A percentile compares a stretch with the other conserved stretches of the same genome.
Evolutionary conservation across 2,113 vertebrate genomes (phyloP).

Genomic region (Acanthochromis polyacanthus): DNA sequence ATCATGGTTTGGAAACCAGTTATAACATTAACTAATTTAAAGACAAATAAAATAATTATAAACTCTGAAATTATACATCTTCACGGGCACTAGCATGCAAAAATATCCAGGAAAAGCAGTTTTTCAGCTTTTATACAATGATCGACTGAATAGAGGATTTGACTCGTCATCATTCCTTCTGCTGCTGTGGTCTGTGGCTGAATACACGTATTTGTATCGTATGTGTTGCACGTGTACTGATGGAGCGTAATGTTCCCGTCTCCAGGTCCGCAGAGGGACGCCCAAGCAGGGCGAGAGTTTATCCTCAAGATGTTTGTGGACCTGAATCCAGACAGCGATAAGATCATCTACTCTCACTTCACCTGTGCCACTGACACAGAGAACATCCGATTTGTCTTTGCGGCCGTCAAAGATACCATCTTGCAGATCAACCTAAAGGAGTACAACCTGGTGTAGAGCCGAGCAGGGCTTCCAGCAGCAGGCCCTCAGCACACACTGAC

Average conservation of each 20-base stretch:
- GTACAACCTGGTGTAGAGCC: slow-evolving; percentile 92
- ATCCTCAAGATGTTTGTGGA: slow-evolving; percentile 98
- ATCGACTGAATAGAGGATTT: not conserved
- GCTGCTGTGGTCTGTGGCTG: not conserved
- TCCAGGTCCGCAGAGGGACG: slow-evolving; percentile 91
- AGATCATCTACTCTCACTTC: slow-evolving; percentile 98
- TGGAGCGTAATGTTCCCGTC: not conserved
- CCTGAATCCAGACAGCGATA: slow-evolving; percentile 96
- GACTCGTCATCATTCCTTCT: not conserved
- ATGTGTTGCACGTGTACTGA: slow-evolving; percentile 1
- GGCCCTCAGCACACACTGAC: slow-evolving; percentile 71
- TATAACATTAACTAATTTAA: too few relatives aligned
- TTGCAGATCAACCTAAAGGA: slow-evolving; percentile 96
- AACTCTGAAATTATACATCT: too few relatives aligned
- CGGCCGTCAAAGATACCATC: slow-evolving; percentile 97
- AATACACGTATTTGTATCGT: not conserved
- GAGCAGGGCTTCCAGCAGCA: slow-evolving; percentile 55
- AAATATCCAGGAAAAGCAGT: too few relatives aligned
- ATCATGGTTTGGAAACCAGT: too few relatives aligned
- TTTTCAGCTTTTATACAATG: too few relatives aligned
- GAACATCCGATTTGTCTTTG: slow-evolving; percentile 96
- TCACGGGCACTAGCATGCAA: too few relatives aligned
- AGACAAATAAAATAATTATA: too few relatives aligned
- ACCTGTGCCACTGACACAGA: slow-evolving; percentile 97
- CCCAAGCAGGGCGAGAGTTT: slow-evolving; percentile 94